Evolutionary conservation across 2,797 vertebrate species (phyloP).

Genomic region (Tangara arthus): DNA sequence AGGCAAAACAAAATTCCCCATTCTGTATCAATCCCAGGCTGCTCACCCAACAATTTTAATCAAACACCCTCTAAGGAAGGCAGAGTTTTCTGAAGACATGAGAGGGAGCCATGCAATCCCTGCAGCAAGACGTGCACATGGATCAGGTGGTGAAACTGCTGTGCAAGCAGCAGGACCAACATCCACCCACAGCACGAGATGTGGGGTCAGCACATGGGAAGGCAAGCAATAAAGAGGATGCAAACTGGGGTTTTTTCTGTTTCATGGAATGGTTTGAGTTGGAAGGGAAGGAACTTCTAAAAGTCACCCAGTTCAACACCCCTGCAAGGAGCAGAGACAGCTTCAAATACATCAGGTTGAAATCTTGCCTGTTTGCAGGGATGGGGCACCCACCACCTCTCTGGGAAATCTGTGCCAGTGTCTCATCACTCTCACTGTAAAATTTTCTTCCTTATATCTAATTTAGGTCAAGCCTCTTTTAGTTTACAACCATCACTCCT

Average conservation of each 20-base stretch:
- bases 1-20: neutral
- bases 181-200: accelerated
- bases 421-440: neutral
- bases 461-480: neutral
- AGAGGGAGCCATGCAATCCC: neutral
- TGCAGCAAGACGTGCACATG: accelerated
- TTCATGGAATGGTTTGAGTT: neutral
- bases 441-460: neutral
- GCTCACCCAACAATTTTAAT: neutral
- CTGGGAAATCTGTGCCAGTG: neutral
- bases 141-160: neutral
- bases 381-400: neutral
- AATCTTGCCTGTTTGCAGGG: neutral
- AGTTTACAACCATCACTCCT: neutral
- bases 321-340: neutral
- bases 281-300: neutral
- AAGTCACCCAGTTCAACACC: neutral
- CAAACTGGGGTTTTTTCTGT: accelerated
- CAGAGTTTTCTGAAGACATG: neutral
- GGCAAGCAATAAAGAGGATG: too few species aligned
- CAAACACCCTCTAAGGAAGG: neutral
- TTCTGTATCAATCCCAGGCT: neutral
- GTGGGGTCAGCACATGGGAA: accelerated
- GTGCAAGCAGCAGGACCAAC: neutral
- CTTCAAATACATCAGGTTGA: neutral